These are phyloP conservation scores for Lepilemur septentrionalis DNA, from an alignment of 2,797 vertebrate species.

Conservation along the genomic window DNA sequence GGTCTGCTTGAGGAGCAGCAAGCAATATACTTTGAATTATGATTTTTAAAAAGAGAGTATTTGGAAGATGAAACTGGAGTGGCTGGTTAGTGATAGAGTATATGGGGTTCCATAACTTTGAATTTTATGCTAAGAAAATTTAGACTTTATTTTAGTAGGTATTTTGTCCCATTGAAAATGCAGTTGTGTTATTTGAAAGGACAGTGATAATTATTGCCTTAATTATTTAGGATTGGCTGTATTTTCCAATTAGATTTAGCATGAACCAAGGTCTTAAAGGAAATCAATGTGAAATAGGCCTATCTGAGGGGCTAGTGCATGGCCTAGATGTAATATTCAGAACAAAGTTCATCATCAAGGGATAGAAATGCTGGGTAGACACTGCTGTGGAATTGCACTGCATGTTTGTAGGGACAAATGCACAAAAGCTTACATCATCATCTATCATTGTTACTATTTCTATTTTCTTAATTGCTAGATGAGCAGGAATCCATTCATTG, in stretches of 20 bases:
- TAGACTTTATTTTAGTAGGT: background rate
- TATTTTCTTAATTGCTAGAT: background rate
- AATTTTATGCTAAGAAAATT: background rate
- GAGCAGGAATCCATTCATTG: background rate
- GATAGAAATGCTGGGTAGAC: background rate
- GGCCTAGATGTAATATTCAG: background rate
- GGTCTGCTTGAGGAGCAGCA: background rate
- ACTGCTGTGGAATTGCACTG: background rate
- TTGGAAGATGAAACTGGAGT: background rate
- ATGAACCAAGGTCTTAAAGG: background rate
- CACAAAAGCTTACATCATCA: background rate
- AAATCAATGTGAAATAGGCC: background rate
- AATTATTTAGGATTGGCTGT: background rate
- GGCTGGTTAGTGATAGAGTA: background rate
- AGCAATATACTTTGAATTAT: background rate
- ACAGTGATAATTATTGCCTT: background rate
- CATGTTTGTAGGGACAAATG: background rate
- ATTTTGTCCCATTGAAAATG: background rate
- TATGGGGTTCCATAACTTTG: background rate
- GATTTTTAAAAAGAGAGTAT: background rate
- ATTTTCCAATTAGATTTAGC: background rate
- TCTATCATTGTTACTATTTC: background rate
- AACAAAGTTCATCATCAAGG: background rate
- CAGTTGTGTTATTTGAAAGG: background rate
- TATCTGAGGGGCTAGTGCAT: background rate